These are phyloP conservation scores for Cryptocephalus primarius DNA, from an alignment of 2,888 invertebrate species.

Conservation along the genomic window DNA sequence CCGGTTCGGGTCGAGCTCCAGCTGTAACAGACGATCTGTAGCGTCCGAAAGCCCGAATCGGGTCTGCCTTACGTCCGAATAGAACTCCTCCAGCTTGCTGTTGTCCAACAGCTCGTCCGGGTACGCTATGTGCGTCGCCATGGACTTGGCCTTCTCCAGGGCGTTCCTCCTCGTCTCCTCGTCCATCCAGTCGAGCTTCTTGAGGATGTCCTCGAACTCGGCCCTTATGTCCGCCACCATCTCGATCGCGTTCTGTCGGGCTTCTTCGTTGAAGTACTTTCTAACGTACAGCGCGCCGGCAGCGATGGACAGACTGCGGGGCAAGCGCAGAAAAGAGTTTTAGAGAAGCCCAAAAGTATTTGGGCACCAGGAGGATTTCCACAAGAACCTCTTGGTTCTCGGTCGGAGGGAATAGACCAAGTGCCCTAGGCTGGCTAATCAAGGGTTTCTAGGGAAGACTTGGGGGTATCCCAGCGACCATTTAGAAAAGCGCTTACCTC, in stretches of 20 bases:
- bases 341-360: not conserved
- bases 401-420: too few relatives aligned
- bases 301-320: conserved; percentile 54
- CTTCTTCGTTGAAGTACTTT: conserved; percentile 76
- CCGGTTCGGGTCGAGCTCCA: conserved; percentile 58
- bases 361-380: too few relatives aligned
- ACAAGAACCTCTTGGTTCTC: too few relatives aligned
- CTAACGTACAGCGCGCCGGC: conserved; percentile 80
- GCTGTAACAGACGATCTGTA: conserved; percentile 38
- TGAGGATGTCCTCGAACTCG: conserved; percentile 71
- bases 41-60: too few relatives aligned
- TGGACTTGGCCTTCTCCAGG: conserved; percentile 66
- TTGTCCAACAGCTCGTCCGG: conserved; percentile 81
- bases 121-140: conserved; percentile 86
- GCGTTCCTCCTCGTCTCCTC: conserved; percentile 64
- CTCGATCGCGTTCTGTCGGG: conserved; percentile 71
- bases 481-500: conserved; percentile 44
- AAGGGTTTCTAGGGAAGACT: too few relatives aligned
- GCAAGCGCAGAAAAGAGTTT: not conserved
- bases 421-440: too few relatives aligned
- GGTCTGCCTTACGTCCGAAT: conserved; percentile 58
- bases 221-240: conserved; percentile 79
- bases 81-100: conserved; percentile 68
- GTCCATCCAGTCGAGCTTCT: conserved; percentile 89
- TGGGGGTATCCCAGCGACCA: too few relatives aligned